Evolutionary conservation across 1,140 invertebrate genomes (phyloP).

Genomic region (Cydia fagiglandana): DNA sequence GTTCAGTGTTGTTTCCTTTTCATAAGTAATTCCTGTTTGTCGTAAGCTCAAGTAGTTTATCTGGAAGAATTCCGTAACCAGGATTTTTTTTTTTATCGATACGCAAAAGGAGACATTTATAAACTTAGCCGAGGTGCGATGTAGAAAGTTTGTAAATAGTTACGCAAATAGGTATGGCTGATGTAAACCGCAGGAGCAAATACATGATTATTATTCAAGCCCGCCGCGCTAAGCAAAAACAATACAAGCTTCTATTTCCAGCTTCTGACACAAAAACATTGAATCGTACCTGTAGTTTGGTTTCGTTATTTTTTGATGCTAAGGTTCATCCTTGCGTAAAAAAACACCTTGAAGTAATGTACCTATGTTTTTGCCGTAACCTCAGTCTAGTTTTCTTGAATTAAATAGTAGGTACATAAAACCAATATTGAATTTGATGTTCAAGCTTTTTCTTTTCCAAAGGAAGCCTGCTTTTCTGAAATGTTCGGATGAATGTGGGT

Average conservation of each 20-base stretch:
- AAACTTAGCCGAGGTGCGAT: background rate
- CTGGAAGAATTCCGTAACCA: too few relatives aligned
- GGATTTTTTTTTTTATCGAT: background rate
- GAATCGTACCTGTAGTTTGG: background rate
- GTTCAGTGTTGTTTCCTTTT: background rate
- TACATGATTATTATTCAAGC: background rate
- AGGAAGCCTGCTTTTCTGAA: background rate
- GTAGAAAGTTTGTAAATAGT: constrained; percentile 11
- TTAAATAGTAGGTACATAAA: background rate
- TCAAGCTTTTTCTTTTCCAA: constrained; percentile 1
- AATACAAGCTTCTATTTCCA: background rate
- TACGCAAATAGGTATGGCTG: background rate
- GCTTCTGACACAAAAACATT: background rate
- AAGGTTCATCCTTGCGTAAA: background rate
- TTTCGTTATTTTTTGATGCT: constrained; percentile 4
- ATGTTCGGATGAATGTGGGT: background rate
- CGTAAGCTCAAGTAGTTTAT: background rate
- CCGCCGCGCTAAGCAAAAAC: background rate
- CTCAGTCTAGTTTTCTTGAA: background rate
- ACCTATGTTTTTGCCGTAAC: background rate
- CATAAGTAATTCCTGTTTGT: background rate
- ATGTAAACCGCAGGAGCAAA: constrained; percentile 13
- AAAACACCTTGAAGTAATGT: background rate
- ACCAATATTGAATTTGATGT: background rate
- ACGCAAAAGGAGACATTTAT: background rate